phyloP scores from a whole-genome alignment of 2,888 invertebrate species.

The Parnassius mnemosyne region DNA sequence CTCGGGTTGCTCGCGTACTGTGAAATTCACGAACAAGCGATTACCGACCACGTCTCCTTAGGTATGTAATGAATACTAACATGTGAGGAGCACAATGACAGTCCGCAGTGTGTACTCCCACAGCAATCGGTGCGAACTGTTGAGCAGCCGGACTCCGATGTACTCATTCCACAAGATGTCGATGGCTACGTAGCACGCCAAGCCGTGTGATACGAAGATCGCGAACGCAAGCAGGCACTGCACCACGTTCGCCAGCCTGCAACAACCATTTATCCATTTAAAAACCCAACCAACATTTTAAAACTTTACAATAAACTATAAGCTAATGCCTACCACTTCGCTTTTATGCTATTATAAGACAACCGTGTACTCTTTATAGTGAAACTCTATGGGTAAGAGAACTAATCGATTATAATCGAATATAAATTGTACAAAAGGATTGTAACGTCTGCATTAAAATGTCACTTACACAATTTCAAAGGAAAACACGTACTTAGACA shows the following conservation, averaged over 20 bases:
- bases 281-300: background rate
- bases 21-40: background rate
- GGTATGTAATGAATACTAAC: constrained; percentile 81
- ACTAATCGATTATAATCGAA: too few relatives aligned
- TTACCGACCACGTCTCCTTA: background rate
- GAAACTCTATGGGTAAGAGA: too few relatives aligned
- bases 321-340: background rate
- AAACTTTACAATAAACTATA: background rate
- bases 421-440: background rate
- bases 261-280: constrained; percentile 11
- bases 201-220: constrained; percentile 94
- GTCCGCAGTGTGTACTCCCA: constrained; percentile 92
- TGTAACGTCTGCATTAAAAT: too few relatives aligned
- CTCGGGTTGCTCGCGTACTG: background rate
- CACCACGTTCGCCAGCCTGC: constrained; percentile 85
- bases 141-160: constrained; percentile 69
- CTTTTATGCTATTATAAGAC: too few relatives aligned
- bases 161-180: constrained; percentile 95
- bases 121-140: constrained; percentile 80
- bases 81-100: constrained; percentile 88
- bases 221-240: constrained; percentile 87
- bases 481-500: too few relatives aligned
- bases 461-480: too few relatives aligned
- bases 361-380: too few relatives aligned
- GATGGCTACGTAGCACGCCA: constrained; percentile 97